Evolutionary conservation across 2,797 vertebrate genomes (phyloP).

Genomic region (Periparus ater): DNA sequence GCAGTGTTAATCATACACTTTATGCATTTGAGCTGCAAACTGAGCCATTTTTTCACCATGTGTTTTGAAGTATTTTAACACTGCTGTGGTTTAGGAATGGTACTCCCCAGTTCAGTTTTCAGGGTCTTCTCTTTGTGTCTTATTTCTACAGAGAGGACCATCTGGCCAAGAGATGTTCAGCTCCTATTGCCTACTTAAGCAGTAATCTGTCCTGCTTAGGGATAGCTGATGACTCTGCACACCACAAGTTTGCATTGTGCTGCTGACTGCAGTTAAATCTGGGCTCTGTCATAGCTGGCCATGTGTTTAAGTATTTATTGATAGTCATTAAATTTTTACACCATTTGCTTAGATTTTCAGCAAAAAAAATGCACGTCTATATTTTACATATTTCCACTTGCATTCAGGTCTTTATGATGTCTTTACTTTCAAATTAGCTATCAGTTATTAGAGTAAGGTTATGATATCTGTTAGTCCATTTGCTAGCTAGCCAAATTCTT

Average conservation of each 20-base stretch:
- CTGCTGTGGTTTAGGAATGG: neutral
- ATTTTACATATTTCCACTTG: neutral
- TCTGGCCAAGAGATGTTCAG: neutral
- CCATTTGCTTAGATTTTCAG: neutral
- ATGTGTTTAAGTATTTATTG: neutral
- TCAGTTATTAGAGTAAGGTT: neutral
- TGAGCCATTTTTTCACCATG: neutral
- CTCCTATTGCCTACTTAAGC: neutral
- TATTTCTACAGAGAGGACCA: neutral
- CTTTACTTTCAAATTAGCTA: neutral
- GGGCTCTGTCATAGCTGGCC: neutral
- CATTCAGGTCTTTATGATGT: neutral
- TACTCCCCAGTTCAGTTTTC: neutral
- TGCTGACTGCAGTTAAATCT: neutral
- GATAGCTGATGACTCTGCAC: neutral
- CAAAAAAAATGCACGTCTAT: neutral
- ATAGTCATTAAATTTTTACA: neutral
- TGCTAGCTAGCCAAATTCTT: neutral
- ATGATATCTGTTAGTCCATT: neutral
- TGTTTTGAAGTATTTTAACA: neutral
- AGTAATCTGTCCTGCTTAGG: neutral
- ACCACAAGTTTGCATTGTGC: neutral
- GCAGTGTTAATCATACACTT: rapidly evolving
- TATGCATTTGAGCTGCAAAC: neutral
- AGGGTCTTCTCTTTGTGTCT: neutral